Base-by-base conservation (phyloP, 2,113 vertebrate species). In the Phrynosoma platyrhinos region DNA sequence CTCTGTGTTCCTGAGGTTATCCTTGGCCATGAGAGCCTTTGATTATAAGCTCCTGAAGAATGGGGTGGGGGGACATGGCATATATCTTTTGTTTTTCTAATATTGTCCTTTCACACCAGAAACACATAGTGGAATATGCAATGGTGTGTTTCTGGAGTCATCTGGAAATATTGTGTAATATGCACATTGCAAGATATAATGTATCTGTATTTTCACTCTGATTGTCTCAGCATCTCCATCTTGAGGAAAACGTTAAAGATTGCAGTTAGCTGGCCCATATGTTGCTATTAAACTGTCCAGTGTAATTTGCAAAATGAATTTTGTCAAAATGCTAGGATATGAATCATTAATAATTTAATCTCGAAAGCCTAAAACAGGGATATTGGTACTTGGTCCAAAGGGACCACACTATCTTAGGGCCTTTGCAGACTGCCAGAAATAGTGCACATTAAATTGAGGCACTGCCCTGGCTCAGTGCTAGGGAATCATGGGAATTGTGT, bases 271-370 rank as follows among this genome's bases (percentile, higher is more conserved):
- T 92, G 94, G 85, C 82, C 83, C 91, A 86, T 68, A 92, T 93
- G 90, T 92, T 86, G 83, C 84, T 85, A 81, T 91, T 96, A 36
- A 95, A 96, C 93, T 95, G 95, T 92, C 94, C 90, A 89, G 55
- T 85, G 90, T 91, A 91, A 93, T 91, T 91, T 93, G 88, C 89
- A 88, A 83, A 93, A 91, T 89, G 91, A 91, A 90, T 90, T 71
- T 96, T 94, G 95, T 93, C 85, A 79, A 83, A 89, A 92, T 92
- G 92, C 72, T 79, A 92, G 93, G 91, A 92, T 87, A 87, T 69
- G 86, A 96, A 91, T 95, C 86, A 89, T 96, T 95, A 94, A 77
- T 91, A 84, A 79, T 87, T 90, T 91, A 92, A 90, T 95, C 94
- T 91, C 91, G 96, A 93, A 95, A 89, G 89, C 91, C 36, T 66